Base-by-base conservation (phyloP, 2,888 invertebrate species). In the Chromoteleia sp. region DNA sequence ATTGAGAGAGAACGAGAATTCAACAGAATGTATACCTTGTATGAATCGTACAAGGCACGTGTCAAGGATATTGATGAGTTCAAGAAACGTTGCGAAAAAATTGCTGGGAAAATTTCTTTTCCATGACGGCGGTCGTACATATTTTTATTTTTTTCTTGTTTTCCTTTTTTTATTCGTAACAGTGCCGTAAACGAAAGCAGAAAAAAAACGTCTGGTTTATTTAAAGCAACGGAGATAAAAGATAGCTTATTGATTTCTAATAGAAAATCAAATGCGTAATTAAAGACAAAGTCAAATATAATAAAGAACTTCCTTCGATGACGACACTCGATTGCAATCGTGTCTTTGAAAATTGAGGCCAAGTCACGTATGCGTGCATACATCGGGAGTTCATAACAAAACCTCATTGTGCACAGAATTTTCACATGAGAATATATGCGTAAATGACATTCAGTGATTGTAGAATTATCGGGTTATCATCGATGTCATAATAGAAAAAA, bases 331-430 rank as follows among this genome's bases (percentile, higher is more conserved):
- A 39, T 52, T 78, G 78, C 58, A 67, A 71, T 82, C 56, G 59
- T 74, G 86, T 84, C 86, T 83, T 85, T 84, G 85, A 84, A 82
- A 81, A 87, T 86, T 76, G 85, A 75, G 86, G 85, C 59, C 71
- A 67, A 76, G 65, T 29, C 82, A 68, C 54, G 83, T 84, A 76
- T 76, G 68, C 81, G 56, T 82, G 70, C 45, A 75, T 61, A 39
- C 30, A 41, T 63, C 50, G 48, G 8, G 52, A 70, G 58, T 84
- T 85, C 78, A 84, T 85, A 85, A 84, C 79, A 82, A 85, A 82
- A 82, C 78, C 68, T 76, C 58, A 43, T 63, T 48, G 65, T 67
- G 50, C 65, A 56, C 52, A 36, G 54, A 19, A 77, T 65, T 70
- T 74, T 74, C 70, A 68, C 65, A 63, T 65, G 68, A 33, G 58